phyloP scores from a whole-genome alignment of 2,888 invertebrate species.

The Synergus gifuensis region DNA sequence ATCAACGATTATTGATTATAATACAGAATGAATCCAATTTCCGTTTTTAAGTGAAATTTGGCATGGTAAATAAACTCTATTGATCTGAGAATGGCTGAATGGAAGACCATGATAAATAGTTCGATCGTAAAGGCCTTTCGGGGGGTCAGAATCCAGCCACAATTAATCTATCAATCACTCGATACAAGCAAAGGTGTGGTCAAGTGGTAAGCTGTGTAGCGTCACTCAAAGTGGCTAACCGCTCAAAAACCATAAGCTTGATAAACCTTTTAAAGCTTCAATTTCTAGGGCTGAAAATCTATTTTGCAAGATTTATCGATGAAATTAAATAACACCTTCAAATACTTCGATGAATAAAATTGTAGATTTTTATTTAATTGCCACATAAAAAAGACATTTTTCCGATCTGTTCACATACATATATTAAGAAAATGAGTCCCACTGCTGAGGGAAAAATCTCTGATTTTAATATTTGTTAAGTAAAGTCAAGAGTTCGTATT shows the following conservation, averaged over 20 bases:
- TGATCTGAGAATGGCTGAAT: slow-evolving; percentile 30
- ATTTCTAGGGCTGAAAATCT: not conserved
- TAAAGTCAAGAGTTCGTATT: too few relatives aligned
- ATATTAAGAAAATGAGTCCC: too few relatives aligned
- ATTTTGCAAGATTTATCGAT: not conserved
- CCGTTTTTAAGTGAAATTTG: slow-evolving; percentile 25
- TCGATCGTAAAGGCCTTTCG: slow-evolving; percentile 46
- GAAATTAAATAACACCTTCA: not conserved
- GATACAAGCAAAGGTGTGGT: slow-evolving; percentile 67
- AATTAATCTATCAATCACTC: slow-evolving; percentile 76
- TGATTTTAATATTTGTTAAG: too few relatives aligned
- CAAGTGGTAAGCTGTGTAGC: slow-evolving; percentile 77
- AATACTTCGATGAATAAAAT: not conserved
- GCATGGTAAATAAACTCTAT: slow-evolving; percentile 35
- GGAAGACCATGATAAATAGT: slow-evolving; percentile 34
- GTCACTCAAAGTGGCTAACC: slow-evolving; percentile 42
- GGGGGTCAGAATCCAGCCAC: slow-evolving; percentile 58
- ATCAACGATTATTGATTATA: not conserved
- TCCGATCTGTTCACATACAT: too few relatives aligned
- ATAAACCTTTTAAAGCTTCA: not conserved
- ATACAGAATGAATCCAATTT: slow-evolving; percentile 3
- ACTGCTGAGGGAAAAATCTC: too few relatives aligned
- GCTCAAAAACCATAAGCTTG: slow-evolving; percentile 33
- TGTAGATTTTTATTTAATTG: too few relatives aligned
- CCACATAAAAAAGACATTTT: too few relatives aligned